A percentile compares a stretch with the other conserved stretches of the same genome.
Conservation (phyloP, 2,888 invertebrate species). For the Ornithoptera priamus region DNA sequence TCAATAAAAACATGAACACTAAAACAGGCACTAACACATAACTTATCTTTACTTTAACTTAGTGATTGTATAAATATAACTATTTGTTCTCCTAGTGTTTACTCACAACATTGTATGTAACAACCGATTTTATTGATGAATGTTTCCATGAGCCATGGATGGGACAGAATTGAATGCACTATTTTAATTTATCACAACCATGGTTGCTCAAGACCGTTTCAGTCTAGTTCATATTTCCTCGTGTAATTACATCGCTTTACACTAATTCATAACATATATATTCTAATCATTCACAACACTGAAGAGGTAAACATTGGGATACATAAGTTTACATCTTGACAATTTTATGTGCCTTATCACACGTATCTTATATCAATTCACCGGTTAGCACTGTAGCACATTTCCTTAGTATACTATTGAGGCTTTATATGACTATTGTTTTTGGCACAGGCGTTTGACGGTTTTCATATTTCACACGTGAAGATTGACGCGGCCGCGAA, state of each 20-base stretch:
- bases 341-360: slow-evolving; percentile 47
- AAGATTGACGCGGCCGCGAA: slow-evolving; percentile 53
- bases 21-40: slow-evolving; percentile 35
- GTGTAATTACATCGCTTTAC: slow-evolving; percentile 53
- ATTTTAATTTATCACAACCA: slow-evolving; percentile 69
- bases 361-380: slow-evolving; percentile 53
- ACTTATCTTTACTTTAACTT: slow-evolving; percentile 38
- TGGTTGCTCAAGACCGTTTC: slow-evolving; percentile 43
- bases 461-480: slow-evolving; percentile 57
- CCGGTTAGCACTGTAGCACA: slow-evolving; percentile 51
- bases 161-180: slow-evolving; percentile 48
- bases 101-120: slow-evolving; percentile 70
- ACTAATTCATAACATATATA: slow-evolving; percentile 46
- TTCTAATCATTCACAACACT: slow-evolving; percentile 71
- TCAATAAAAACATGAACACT: slow-evolving; percentile 53
- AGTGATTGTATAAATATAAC: slow-evolving; percentile 58
- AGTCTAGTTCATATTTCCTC: slow-evolving; percentile 44
- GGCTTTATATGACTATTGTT: slow-evolving; percentile 55
- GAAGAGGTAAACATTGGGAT: slow-evolving; percentile 75
- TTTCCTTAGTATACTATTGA: slow-evolving; percentile 47
- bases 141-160: slow-evolving; percentile 45
- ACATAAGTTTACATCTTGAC: slow-evolving; percentile 63
- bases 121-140: slow-evolving; percentile 62
- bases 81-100: slow-evolving; percentile 49
- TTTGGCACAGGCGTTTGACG: slow-evolving; percentile 64